These are phyloP conservation scores for Natrix natrix DNA, from an alignment of 2,797 vertebrate genomes.

Conservation along the genomic window DNA sequence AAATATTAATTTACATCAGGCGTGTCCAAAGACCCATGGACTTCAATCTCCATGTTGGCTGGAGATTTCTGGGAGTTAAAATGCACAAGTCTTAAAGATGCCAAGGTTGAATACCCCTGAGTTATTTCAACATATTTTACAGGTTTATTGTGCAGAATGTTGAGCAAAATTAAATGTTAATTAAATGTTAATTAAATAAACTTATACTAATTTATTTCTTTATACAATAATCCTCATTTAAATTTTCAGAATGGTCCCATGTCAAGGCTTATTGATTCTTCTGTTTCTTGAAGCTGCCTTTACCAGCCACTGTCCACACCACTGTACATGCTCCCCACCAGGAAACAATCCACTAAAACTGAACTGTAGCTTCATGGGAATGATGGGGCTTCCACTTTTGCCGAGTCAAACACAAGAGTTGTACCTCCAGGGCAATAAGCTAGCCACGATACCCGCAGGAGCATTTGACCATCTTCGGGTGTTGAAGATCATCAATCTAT, in stretches of 20 bases:
- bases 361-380: slow-evolving; percentile 72
- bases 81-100: background rate
- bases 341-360: slow-evolving; percentile 55
- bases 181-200: background rate
- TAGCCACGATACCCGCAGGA: slow-evolving; percentile 71
- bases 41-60: background rate
- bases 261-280: slow-evolving; percentile 59
- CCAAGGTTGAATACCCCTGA: background rate
- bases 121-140: background rate
- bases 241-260: slow-evolving; percentile 70
- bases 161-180: background rate
- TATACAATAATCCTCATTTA: background rate
- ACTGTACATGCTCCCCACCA: slow-evolving; percentile 64
- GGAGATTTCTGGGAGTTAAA: background rate
- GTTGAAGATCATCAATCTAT: slow-evolving; percentile 69
- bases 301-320: slow-evolving; percentile 1
- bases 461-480: slow-evolving; percentile 69
- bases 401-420: slow-evolving; percentile 69
- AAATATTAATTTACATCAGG: background rate
- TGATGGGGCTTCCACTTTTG: slow-evolving; percentile 63
- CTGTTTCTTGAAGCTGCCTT: slow-evolving; percentile 59
- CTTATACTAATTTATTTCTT: background rate
- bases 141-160: background rate
- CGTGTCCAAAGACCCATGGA: background rate
- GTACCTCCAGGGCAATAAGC: slow-evolving; percentile 68